phyloP scores from a whole-genome alignment of 2,797 vertebrate species.

The Lophotriccus pileatus region DNA sequence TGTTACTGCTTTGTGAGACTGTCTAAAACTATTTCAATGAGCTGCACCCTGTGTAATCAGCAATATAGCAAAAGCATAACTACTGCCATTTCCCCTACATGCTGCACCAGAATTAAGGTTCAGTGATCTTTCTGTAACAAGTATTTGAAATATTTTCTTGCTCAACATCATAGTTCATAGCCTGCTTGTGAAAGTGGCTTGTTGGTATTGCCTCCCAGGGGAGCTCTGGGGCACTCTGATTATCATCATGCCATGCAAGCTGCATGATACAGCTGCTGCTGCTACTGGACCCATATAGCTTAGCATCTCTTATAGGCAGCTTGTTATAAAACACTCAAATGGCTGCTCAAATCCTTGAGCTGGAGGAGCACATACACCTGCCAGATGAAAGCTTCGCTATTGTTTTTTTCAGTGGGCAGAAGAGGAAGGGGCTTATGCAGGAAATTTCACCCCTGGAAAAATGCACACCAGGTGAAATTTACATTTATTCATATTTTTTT shows the following conservation, averaged over 20 bases:
- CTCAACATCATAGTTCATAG: neutral
- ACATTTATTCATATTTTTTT: neutral
- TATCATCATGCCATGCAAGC: neutral
- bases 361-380: neutral
- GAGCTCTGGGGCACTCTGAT: neutral
- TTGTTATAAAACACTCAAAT: neutral
- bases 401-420: neutral
- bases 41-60: neutral
- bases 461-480: neutral
- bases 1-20: neutral
- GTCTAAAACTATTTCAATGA: neutral
- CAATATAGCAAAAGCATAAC: neutral
- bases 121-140: neutral
- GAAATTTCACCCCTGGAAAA: neutral
- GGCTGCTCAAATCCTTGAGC: neutral
- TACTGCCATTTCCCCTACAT: neutral
- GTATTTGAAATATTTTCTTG: constrained; percentile 10
- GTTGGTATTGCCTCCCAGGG: neutral
- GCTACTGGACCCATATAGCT: neutral
- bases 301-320: neutral
- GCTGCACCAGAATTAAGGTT: neutral
- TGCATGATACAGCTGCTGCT: neutral
- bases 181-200: neutral
- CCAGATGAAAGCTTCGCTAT: neutral
- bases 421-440: neutral